Conservation (phyloP, 2,888 invertebrate genomes). For the Dasypogon diadema region DNA sequence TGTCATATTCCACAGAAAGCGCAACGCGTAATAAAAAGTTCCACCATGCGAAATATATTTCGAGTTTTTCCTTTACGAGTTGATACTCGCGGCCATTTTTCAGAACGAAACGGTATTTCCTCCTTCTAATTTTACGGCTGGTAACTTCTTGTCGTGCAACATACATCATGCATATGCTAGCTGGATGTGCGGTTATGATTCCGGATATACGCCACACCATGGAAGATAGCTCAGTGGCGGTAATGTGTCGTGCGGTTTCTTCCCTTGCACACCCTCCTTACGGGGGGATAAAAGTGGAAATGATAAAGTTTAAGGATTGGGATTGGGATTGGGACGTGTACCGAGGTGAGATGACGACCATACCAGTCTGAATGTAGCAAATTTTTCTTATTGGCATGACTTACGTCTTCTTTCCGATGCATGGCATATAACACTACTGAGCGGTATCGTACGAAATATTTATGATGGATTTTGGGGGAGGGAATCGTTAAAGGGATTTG, state of each 20-base stretch:
- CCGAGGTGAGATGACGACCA: neutral
- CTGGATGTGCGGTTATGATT: constrained; percentile 39
- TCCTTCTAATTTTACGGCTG: constrained; percentile 56
- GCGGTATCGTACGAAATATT: too few species aligned
- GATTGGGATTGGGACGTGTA: neutral
- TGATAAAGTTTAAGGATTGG: constrained; percentile 41
- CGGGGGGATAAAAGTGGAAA: constrained; percentile 22
- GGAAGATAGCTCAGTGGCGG: constrained; percentile 39
- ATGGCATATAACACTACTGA: too few species aligned
- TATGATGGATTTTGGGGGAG: too few species aligned
- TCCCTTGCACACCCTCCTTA: constrained; percentile 12
- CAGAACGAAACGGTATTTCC: constrained; percentile 46
- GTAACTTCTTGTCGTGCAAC: constrained; percentile 55
- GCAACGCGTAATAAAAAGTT: constrained; percentile 46
- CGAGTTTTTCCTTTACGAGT: constrained; percentile 43
- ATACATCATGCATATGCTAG: constrained; percentile 54
- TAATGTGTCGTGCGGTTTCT: constrained; percentile 48
- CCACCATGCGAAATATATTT: constrained; percentile 44
- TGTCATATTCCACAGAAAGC: constrained; percentile 17
- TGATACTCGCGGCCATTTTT: constrained; percentile 53
- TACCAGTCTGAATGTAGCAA: constrained; percentile 4
- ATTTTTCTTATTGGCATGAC: constrained; percentile 28
- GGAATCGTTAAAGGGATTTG: too few species aligned
- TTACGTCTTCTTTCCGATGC: constrained; percentile 11
- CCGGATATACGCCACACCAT: constrained; percentile 30